phyloP scores from a whole-genome alignment of 2,888 invertebrate genomes.

The Agapostemon virescens region DNA sequence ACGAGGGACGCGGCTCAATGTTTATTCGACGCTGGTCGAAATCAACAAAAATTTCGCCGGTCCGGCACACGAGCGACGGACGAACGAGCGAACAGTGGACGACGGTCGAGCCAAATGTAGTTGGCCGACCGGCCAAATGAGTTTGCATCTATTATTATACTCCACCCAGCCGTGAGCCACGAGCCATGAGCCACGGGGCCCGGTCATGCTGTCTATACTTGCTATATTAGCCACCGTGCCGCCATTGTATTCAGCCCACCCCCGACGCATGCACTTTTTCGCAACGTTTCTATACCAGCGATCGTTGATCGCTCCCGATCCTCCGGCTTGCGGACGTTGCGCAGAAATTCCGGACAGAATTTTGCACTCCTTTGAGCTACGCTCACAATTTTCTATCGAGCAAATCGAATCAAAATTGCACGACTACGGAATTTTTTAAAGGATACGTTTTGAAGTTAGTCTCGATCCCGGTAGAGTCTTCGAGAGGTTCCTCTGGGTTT shows the following conservation, averaged over 20 bases:
- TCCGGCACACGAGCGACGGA: constrained; percentile 50
- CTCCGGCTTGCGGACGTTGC: no score
- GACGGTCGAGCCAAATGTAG: constrained; percentile 77
- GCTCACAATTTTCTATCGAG: no score
- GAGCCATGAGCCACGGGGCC: constrained; percentile 60
- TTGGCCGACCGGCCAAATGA: constrained; percentile 78
- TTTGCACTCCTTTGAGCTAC: no score
- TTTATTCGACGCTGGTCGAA: constrained; percentile 64
- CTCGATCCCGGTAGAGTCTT: no score
- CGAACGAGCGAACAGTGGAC: constrained; percentile 65
- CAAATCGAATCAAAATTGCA: no score
- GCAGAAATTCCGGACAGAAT: no score
- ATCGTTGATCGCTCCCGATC: background rate
- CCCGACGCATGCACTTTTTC: background rate
- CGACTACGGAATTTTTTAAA: no score
- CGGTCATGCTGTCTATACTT: constrained; percentile 47
- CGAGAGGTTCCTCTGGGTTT: no score
- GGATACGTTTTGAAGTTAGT: no score
- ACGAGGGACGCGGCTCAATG: constrained; percentile 23
- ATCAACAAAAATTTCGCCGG: constrained; percentile 67
- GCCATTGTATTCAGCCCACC: constrained; percentile 7
- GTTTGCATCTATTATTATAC: constrained; percentile 79
- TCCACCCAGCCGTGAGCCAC: constrained; percentile 75
- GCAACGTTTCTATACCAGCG: background rate
- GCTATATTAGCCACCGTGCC: constrained; percentile 35